Evolutionary conservation across 2,113 vertebrate species (phyloP).

Genomic region (Lagenorhynchus albirostris): DNA sequence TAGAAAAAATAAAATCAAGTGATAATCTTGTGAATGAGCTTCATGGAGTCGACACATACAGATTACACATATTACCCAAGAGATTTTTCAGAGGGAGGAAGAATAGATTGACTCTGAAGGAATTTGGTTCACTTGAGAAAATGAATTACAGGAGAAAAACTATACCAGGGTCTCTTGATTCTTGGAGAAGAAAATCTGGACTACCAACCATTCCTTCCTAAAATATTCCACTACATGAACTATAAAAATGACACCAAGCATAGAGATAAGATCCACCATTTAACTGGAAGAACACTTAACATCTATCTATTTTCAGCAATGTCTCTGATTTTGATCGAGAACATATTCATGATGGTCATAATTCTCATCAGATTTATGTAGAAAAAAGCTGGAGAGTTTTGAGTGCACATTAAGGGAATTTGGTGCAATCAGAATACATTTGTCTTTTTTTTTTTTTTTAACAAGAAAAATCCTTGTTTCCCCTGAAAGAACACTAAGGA

Average conservation of each 20-base stretch:
- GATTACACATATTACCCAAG: not conserved
- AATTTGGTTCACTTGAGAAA: not conserved
- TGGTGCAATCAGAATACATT: not conserved
- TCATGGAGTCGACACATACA: not conserved
- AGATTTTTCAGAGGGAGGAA: not conserved
- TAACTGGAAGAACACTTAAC: not conserved
- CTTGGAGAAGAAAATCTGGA: conserved; percentile 10
- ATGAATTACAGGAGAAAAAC: not conserved
- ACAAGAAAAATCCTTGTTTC: not conserved
- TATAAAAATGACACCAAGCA: not conserved
- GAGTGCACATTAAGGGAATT: not conserved
- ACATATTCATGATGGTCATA: not conserved
- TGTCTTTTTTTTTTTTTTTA: not conserved
- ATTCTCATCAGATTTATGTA: not conserved
- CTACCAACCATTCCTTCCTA: not conserved
- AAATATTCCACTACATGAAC: not conserved
- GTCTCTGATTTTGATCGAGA: conserved; percentile 24
- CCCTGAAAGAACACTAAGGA: not conserved
- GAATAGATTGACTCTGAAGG: not conserved
- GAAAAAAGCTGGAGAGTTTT: not conserved
- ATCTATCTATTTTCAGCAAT: not conserved
- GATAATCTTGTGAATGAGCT: not conserved
- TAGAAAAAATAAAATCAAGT: conserved; percentile 9
- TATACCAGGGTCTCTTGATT: not conserved
- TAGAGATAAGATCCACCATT: not conserved